Conservation (phyloP, 1,140 invertebrate genomes). For the Chironomus tepperi region DNA sequence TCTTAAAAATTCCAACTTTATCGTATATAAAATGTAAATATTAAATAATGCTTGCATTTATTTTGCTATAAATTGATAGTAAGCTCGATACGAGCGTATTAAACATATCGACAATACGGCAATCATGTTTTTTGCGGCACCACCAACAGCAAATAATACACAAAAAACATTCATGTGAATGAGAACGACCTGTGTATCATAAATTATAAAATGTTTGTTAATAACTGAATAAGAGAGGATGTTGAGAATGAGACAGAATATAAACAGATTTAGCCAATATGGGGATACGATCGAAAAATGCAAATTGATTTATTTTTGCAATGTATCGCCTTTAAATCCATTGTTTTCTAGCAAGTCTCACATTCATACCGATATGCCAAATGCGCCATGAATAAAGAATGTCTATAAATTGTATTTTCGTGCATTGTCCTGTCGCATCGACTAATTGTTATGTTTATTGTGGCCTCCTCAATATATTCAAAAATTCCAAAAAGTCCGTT, state of each 20-base stretch:
- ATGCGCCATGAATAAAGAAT: slow-evolving; percentile 7
- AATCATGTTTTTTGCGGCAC: neutral
- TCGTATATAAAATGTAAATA: too few relatives aligned
- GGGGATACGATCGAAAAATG: neutral
- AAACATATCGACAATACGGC: neutral
- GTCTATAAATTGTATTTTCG: slow-evolving; percentile 14
- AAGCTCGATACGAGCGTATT: neutral
- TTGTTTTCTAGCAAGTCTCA: neutral
- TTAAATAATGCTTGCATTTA: too few relatives aligned
- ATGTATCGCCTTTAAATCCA: neutral
- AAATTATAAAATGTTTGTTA: slow-evolving; percentile 14
- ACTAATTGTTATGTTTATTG: slow-evolving; percentile 9
- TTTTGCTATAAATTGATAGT: too few relatives aligned
- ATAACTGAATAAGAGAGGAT: neutral
- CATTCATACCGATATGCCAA: neutral
- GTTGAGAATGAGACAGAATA: neutral
- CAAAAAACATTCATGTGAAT: neutral
- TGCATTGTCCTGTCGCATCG: slow-evolving; percentile 4
- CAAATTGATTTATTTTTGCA: slow-evolving; percentile 8
- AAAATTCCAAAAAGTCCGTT: too few relatives aligned
- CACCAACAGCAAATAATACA: neutral
- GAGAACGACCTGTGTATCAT: neutral
- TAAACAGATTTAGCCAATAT: too few relatives aligned
- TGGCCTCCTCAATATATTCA: neutral
- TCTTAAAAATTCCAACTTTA: too few relatives aligned